A percentile compares a stretch with the other conserved stretches of the same genome.
These are phyloP conservation scores for Gastrophysa polygoni DNA, from an alignment of 2,888 invertebrate species.

Conservation along the genomic window DNA sequence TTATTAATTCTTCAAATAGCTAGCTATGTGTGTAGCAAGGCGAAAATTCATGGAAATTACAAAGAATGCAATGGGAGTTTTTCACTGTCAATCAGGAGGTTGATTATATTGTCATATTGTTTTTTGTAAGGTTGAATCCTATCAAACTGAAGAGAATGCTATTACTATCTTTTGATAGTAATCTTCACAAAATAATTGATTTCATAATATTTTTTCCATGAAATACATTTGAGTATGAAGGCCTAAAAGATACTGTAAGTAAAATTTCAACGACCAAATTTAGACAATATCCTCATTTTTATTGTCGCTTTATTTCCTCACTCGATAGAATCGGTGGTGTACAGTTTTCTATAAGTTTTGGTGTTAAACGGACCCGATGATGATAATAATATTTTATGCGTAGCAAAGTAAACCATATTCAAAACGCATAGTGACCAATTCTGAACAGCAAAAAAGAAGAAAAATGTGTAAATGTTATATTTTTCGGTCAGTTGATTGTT, in stretches of 20 bases:
- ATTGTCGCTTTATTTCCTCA: slow-evolving; percentile 42
- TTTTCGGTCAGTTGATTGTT: slow-evolving; percentile 57
- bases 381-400: slow-evolving; percentile 43
- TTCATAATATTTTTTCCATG: background rate
- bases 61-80: background rate
- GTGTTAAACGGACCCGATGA: slow-evolving; percentile 41
- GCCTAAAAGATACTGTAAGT: slow-evolving; percentile 34
- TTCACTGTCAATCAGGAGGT: background rate
- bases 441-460: slow-evolving; percentile 41
- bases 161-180: too few relatives aligned
- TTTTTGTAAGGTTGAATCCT: too few relatives aligned
- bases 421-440: slow-evolving; percentile 52
- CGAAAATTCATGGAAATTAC: too few relatives aligned
- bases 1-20: too few relatives aligned
- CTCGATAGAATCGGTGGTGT: slow-evolving; percentile 50
- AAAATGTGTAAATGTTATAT: slow-evolving; percentile 57
- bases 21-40: too few relatives aligned
- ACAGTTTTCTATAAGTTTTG: slow-evolving; percentile 52
- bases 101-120: too few relatives aligned
- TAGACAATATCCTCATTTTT: slow-evolving; percentile 48
- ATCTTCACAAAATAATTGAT: background rate
- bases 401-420: slow-evolving; percentile 22
- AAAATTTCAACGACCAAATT: slow-evolving; percentile 43
- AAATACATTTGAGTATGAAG: slow-evolving; percentile 4
- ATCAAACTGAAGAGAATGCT: background rate